Evolutionary conservation across 2,113 vertebrate genomes (phyloP).

Genomic region (Cariama cristata): DNA sequence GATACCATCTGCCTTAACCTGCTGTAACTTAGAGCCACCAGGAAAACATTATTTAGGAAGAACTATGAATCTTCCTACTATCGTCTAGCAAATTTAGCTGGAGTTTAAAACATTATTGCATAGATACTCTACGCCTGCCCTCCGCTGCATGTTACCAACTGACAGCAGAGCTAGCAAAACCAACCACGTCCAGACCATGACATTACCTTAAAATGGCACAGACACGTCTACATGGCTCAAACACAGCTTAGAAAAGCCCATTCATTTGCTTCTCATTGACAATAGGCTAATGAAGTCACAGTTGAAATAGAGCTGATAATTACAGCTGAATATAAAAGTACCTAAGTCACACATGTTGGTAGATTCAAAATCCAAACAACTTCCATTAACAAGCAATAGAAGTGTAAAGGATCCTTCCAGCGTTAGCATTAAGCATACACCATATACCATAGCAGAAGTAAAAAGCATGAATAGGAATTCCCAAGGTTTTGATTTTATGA

Average conservation of each 20-base stretch:
- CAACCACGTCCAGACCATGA: neutral
- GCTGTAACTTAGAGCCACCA: neutral
- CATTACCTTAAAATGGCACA: neutral
- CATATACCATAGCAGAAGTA: neutral
- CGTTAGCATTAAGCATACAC: neutral
- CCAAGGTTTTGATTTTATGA: neutral
- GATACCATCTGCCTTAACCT: neutral
- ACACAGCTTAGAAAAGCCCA: rapidly evolving
- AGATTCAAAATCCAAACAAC: neutral
- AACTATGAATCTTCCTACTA: neutral
- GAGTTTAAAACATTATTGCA: neutral
- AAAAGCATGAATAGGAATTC: neutral
- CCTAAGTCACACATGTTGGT: rapidly evolving
- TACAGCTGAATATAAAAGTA: neutral
- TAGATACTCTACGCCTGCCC: rapidly evolving
- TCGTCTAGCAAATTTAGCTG: neutral
- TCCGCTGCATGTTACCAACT: rapidly evolving
- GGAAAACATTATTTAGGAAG: neutral
- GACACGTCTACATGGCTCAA: neutral
- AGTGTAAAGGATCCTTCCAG: neutral
- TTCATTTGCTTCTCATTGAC: neutral
- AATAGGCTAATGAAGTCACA: neutral
- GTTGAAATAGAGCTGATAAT: neutral
- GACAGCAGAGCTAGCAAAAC: neutral
- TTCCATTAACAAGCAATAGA: neutral